phyloP scores from a whole-genome alignment of 1,140 invertebrate genomes.

The Heliconius congener region DNA sequence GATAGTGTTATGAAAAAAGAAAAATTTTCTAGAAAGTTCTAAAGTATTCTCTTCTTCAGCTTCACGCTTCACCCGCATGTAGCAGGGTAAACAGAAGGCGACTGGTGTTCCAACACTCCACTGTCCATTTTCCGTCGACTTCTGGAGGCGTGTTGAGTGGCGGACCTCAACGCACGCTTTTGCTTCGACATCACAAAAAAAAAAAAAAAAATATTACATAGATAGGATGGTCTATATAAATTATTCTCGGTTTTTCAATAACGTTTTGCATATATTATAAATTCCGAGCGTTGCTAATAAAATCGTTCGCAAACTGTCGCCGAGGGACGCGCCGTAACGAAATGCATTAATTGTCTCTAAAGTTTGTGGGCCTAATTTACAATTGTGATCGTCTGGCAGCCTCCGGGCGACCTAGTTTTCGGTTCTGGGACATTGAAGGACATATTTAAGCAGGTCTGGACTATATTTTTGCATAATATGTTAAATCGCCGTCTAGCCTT shows the following conservation, averaged over 20 bases:
- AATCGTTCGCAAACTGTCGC: conserved; percentile 33
- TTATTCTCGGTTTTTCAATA: not conserved
- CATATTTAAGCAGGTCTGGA: conserved; percentile 70
- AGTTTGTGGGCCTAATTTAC: conserved; percentile 70
- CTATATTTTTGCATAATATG: conserved; percentile 67
- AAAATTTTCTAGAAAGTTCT: not conserved
- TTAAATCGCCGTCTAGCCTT: conserved; percentile 67
- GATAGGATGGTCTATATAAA: too few species aligned
- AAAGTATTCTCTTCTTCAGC: not conserved
- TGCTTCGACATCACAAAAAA: too few species aligned
- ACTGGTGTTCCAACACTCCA: too few species aligned
- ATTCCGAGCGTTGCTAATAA: conserved; percentile 32
- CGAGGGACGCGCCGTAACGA: conserved; percentile 45
- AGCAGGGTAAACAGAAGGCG: too few species aligned
- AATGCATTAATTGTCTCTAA: conserved; percentile 57
- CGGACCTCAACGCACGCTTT: too few species aligned
- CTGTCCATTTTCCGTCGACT: too few species aligned
- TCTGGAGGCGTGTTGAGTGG: too few species aligned
- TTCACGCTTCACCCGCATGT: too few species aligned
- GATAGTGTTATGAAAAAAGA: not conserved
- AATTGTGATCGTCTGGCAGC: conserved; percentile 77
- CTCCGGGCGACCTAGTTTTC: conserved; percentile 70
- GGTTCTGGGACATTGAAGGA: conserved; percentile 69
- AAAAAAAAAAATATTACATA: too few species aligned
- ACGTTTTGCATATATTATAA: conserved; percentile 16